Percentiles rank a stretch among this genome's conserved stretches.
Conservation (phyloP, 2,797 vertebrate genomes). For the Ceryle rudis region DNA sequence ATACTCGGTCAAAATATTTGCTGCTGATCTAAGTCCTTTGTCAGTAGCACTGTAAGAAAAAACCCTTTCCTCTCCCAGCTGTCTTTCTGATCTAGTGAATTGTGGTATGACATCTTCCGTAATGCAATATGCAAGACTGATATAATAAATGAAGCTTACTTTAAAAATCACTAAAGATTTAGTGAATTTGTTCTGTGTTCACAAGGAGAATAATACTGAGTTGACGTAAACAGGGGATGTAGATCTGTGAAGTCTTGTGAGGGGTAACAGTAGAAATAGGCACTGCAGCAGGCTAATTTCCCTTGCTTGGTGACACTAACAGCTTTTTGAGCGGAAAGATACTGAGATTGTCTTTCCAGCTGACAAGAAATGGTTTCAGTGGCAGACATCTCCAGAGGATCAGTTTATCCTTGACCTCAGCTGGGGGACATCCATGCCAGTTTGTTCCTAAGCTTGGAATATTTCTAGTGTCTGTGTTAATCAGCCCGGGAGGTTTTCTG, state of each 20-base stretch:
- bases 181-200: neutral
- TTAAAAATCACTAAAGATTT: neutral
- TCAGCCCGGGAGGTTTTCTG: neutral
- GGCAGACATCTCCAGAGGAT: neutral
- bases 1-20: neutral
- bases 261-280: neutral
- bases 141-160: neutral
- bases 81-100: neutral
- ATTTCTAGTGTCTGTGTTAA: neutral
- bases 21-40: neutral
- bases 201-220: neutral
- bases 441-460: neutral
- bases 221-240: neutral
- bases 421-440: neutral
- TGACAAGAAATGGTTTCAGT: neutral
- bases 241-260: neutral
- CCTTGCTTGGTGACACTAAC: neutral
- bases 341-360: neutral
- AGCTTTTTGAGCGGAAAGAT: neutral
- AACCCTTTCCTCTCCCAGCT: neutral
- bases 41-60: neutral
- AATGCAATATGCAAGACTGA: neutral
- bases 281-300: neutral
- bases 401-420: neutral
- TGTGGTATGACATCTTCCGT: neutral